Percentiles rank a stretch among this genome's conserved stretches.
Evolutionary conservation across 2,797 vertebrate species (phyloP).

Genomic region (Adrianichthys oophorus): DNA sequence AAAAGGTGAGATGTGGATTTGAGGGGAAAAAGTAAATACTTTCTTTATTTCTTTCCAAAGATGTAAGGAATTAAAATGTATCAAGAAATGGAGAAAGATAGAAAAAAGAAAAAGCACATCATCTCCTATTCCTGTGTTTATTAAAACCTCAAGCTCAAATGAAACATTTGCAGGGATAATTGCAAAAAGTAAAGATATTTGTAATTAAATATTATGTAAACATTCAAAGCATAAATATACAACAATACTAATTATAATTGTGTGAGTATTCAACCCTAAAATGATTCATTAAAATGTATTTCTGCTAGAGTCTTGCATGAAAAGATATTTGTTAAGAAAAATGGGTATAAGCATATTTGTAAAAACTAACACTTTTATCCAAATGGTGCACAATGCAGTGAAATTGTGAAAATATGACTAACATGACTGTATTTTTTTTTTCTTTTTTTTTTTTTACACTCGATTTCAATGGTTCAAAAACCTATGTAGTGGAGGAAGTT

Average conservation of each 20-base stretch:
- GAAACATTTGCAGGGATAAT: too few relatives aligned
- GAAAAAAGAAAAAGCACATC: conserved; percentile 61
- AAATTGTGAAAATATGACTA: background rate
- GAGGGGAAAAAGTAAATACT: conserved; percentile 25
- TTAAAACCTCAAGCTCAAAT: background rate
- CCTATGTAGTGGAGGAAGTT: conserved; percentile 2
- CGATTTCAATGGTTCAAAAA: background rate
- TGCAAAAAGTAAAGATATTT: too few relatives aligned
- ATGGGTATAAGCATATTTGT: background rate
- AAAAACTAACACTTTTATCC: background rate
- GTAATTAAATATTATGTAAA: too few relatives aligned
- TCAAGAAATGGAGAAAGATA: conserved; percentile 50
- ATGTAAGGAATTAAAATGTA: conserved; percentile 60
- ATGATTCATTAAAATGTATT: too few relatives aligned
- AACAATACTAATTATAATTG: too few relatives aligned
- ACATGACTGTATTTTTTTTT: background rate
- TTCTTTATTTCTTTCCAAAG: conserved; percentile 55
- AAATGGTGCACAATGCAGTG: background rate
- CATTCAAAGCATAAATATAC: too few relatives aligned
- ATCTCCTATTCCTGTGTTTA: conserved; percentile 1
- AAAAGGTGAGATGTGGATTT: conserved; percentile 56
- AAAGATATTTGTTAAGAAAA: background rate
- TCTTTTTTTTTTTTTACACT: background rate
- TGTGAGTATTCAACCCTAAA: too few relatives aligned
- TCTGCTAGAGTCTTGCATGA: background rate